phyloP scores from a whole-genome alignment of 2,888 invertebrate species.

The Rhagonycha fulva region DNA sequence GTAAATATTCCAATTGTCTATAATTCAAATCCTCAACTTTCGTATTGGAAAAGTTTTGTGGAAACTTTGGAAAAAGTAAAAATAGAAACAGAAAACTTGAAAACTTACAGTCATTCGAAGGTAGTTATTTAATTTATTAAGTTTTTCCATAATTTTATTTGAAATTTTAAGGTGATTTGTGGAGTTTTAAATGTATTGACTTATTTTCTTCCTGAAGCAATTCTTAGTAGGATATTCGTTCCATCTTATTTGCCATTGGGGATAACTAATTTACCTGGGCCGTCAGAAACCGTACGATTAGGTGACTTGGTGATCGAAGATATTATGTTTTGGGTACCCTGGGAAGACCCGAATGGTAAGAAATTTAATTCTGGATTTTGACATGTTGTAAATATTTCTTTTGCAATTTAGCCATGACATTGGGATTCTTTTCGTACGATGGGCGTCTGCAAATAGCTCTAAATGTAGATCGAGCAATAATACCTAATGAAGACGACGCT shows the following conservation, averaged over 20 bases:
- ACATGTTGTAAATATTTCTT: neutral
- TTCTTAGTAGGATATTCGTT: neutral
- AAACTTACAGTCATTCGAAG: neutral
- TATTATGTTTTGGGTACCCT: conserved; percentile 60
- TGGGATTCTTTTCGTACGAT: conserved; percentile 58
- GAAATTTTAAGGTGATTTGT: neutral
- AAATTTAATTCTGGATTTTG: neutral
- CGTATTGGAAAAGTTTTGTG: neutral
- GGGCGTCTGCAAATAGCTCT: conserved; percentile 57
- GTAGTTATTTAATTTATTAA: neutral
- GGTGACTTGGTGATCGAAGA: conserved; percentile 51
- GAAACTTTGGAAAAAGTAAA: neutral
- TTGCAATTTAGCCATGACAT: conserved; percentile 53
- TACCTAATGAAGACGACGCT: conserved; percentile 51
- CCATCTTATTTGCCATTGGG: neutral
- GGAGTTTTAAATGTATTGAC: neutral
- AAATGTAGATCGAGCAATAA: conserved; percentile 55
- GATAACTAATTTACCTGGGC: neutral
- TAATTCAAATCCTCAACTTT: neutral
- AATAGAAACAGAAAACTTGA: neutral
- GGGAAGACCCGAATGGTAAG: neutral
- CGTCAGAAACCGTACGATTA: neutral
- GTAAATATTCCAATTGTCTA: neutral
- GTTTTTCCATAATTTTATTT: no score
- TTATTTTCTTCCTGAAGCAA: neutral